Evolutionary conservation across 1,140 invertebrate genomes (phyloP), one percentile per base, ranked within the genome.

Genomic region (Asbolus verrucosus): DNA sequence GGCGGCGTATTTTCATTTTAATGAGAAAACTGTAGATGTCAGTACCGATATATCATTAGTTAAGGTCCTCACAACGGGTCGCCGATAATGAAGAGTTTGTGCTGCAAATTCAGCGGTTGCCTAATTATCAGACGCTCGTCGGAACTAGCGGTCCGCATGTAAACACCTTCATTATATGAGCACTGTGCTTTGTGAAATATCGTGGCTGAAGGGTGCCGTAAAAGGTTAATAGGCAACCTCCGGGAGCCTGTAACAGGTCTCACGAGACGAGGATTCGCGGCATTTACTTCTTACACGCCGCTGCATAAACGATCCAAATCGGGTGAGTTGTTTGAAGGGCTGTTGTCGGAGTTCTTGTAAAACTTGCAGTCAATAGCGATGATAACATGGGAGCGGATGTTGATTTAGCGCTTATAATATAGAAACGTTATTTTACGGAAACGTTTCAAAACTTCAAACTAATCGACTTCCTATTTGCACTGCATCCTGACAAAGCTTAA

Each of bases 101-200:
- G 38, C 11, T 33, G 36, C 43, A 21, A 61, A 70, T 73, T 73
- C 61, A 46, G 54, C 67, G 67, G 63, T 41, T 69, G 71, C 63
- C 71, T 73, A 73, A 73, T 73, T 73, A 73, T 73, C 71, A 69
- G 50, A 61, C 62, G 63, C 54, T 70, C 50, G 65, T 60, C 38
- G 43, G 62, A 65, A 62, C 63, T 67, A 63, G 60, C 71, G 71
- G 68, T 73, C 67, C 68, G 71, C 71, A 73, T 73, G 71, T 73
- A 73, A 73, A 73, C 71, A 73, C 71, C 71, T 73, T 73, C 71
- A 73, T 73, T 73, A 73, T 73, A 46, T 65, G 54, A 62, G 59
- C 65, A 66, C 65, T 72, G 67, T 66, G 67, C 67, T 72, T 73
- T 70, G 71, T 69, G 60, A 70, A 70, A 73, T 73, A 70, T 70